phyloP scores from a whole-genome alignment of 2,888 invertebrate species.

The Acrocyrtus sp. region DNA sequence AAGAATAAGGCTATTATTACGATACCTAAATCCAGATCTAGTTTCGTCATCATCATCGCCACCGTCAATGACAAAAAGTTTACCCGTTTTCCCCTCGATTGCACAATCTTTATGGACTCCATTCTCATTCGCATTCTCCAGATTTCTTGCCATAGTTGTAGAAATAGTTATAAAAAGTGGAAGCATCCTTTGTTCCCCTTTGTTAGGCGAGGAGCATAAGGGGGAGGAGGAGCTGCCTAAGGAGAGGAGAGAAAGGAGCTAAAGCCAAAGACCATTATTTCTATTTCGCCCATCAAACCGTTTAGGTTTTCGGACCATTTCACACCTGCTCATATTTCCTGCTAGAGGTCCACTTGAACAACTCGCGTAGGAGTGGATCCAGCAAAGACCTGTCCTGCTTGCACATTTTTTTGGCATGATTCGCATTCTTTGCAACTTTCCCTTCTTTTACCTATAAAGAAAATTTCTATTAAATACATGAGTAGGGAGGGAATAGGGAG shows the following conservation, averaged over 20 bases:
- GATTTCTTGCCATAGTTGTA: slow-evolving; percentile 1
- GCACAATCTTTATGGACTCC: slow-evolving; percentile 44
- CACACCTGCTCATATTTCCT: slow-evolving; percentile 50
- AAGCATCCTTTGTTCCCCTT: not conserved
- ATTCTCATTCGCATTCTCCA: slow-evolving; percentile 30
- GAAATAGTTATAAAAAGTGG: not conserved
- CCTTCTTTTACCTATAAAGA: slow-evolving; percentile 9
- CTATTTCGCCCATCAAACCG: slow-evolving; percentile 29
- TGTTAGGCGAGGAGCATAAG: not conserved
- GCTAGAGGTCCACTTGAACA: slow-evolving; percentile 8
- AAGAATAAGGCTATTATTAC: slow-evolving; percentile 16
- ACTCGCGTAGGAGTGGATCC: not conserved
- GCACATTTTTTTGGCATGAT: slow-evolving; percentile 2
- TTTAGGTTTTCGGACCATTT: slow-evolving; percentile 50
- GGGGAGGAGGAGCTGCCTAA: slow-evolving; percentile 2
- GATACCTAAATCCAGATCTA: too few species aligned
- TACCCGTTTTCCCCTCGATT: slow-evolving; percentile 44
- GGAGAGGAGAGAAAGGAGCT: not conserved
- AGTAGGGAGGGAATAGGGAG: slow-evolving; percentile 5
- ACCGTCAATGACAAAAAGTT: slow-evolving; percentile 37
- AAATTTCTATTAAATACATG: not conserved
- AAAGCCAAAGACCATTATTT: slow-evolving; percentile 24
- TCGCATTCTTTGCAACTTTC: slow-evolving; percentile 16
- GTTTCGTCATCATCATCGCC: slow-evolving; percentile 14
- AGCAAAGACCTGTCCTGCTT: not conserved